These are phyloP conservation scores for Hypena proboscidalis DNA, from an alignment of 2,888 invertebrate species.

Conservation along the genomic window DNA sequence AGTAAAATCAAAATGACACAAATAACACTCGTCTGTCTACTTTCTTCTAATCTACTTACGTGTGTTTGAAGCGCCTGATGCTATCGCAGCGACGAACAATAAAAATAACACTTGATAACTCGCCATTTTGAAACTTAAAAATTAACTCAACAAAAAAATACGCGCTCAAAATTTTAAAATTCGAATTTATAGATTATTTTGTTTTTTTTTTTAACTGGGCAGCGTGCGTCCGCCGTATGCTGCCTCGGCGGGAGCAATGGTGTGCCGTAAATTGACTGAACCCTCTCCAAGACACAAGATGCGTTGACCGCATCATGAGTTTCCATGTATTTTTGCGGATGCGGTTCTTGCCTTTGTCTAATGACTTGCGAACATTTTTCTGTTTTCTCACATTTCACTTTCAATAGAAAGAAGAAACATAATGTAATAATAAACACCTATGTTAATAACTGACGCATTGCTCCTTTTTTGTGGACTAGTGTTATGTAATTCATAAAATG, in stretches of 20 bases:
- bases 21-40: slow-evolving; percentile 60
- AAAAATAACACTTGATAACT: slow-evolving; percentile 61
- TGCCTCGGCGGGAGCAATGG: slow-evolving; percentile 69
- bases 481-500: no score
- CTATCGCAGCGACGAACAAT: slow-evolving; percentile 61
- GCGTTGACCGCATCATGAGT: slow-evolving; percentile 51
- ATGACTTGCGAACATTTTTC: slow-evolving; percentile 11
- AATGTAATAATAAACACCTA: no score
- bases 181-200: slow-evolving; percentile 21
- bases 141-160: slow-evolving; percentile 4
- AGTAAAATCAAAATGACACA: slow-evolving; percentile 52
- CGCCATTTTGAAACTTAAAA: slow-evolving; percentile 57
- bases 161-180: slow-evolving; percentile 15
- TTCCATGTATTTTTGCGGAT: slow-evolving; percentile 37
- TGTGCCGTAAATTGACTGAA: slow-evolving; percentile 40
- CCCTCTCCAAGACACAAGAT: slow-evolving; percentile 54
- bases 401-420: slow-evolving; percentile 11
- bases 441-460: no score
- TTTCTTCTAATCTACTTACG: slow-evolving; percentile 78
- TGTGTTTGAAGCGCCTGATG: slow-evolving; percentile 67
- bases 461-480: no score
- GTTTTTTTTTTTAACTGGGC: slow-evolving; percentile 30
- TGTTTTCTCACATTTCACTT: slow-evolving; percentile 23
- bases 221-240: slow-evolving; percentile 61
- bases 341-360: slow-evolving; percentile 28